phyloP scores from a whole-genome alignment of 2,797 vertebrate genomes.

The Anabacerthia variegaticeps region DNA sequence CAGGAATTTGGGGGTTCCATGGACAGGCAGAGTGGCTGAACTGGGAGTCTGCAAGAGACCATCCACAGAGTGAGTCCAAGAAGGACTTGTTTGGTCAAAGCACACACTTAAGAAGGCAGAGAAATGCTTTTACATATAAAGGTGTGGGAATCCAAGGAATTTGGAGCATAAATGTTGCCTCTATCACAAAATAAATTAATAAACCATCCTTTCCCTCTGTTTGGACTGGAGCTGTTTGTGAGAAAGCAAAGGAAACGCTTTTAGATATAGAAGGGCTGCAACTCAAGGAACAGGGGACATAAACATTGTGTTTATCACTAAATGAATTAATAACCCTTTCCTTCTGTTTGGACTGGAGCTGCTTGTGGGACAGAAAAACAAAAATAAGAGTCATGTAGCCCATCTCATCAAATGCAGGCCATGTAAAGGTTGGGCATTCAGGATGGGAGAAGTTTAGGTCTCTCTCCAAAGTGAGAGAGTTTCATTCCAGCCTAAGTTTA shows the following conservation, averaged over 20 bases:
- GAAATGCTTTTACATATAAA: not conserved
- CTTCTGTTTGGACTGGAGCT: not conserved
- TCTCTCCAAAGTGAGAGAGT: not conserved
- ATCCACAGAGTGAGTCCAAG: fast-evolving
- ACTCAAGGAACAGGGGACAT: not conserved
- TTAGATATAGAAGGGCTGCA: not conserved
- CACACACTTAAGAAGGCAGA: not conserved
- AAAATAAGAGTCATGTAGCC: not conserved
- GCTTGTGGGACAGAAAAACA: not conserved
- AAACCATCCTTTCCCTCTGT: not conserved
- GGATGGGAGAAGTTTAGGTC: not conserved
- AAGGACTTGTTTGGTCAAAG: not conserved
- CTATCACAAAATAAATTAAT: not conserved
- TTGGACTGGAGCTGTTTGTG: not conserved
- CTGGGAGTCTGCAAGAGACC: not conserved
- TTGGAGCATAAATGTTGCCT: not conserved
- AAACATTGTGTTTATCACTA: not conserved
- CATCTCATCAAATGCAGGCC: not conserved
- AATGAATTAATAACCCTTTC: too few species aligned
- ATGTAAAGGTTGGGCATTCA: not conserved
- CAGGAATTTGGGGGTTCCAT: not conserved
- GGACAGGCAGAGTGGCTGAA: not conserved
- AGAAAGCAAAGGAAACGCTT: not conserved
- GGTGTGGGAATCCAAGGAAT: not conserved
- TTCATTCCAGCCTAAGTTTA: not conserved